Conservation (phyloP, 2,888 invertebrate genomes). For the Ypsolopha scabrella region DNA sequence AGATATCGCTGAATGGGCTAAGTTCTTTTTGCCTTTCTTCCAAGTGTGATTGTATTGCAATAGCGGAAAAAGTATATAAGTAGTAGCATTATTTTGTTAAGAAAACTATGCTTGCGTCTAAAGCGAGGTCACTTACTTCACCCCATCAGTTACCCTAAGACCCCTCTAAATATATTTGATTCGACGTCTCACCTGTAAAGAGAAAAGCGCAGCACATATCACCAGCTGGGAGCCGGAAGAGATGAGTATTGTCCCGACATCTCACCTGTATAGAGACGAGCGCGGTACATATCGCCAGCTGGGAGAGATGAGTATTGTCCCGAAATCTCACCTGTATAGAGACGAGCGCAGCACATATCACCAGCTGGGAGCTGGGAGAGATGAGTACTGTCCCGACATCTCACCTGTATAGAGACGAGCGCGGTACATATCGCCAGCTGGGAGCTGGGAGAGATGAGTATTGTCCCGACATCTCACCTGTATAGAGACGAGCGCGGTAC, state of each 20-base stretch:
- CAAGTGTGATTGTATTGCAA: no score
- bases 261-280: conserved; percentile 88
- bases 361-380: conserved; percentile 89
- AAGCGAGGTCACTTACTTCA: no score
- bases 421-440: conserved; percentile 91
- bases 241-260: conserved; percentile 80
- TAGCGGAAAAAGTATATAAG: no score
- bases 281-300: conserved; percentile 88
- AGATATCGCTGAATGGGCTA: no score
- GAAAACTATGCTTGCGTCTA: no score
- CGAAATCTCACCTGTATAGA: conserved; percentile 81
- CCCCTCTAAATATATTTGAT: no score
- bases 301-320: conserved; percentile 89
- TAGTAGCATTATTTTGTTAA: no score
- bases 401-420: conserved; percentile 88
- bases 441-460: conserved; percentile 92
- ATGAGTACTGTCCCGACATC: conserved; percentile 79
- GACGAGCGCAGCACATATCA: conserved; percentile 89
- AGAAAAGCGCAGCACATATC: conserved; percentile 89
- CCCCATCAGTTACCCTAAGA: not conserved
- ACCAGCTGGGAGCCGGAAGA: conserved; percentile 91
- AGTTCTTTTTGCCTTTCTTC: no score
- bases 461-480: conserved; percentile 78
- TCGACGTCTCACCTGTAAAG: conserved; percentile 79
- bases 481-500: conserved; percentile 86